Percentiles rank a stretch among this genome's conserved stretches.
Conservation (phyloP, 1,140 invertebrate genomes). For the Temnothorax curvispinosus region DNA sequence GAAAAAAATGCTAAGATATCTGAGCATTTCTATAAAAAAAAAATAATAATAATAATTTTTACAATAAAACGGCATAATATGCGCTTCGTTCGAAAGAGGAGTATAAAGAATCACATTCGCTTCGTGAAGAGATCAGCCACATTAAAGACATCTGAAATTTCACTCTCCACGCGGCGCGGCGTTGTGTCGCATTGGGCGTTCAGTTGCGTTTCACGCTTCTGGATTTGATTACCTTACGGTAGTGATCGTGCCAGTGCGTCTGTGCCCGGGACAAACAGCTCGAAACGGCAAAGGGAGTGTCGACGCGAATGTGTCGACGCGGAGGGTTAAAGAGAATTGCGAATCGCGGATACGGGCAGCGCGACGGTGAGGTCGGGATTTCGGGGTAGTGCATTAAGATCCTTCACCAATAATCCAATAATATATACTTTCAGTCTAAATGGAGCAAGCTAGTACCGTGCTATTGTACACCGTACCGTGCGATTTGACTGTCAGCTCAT, state of each 20-base stretch:
- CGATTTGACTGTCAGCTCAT: slow-evolving; percentile 61
- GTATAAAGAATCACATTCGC: neutral
- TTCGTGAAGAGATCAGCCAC: slow-evolving; percentile 24
- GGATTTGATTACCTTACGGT: slow-evolving; percentile 66
- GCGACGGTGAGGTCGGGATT: slow-evolving; percentile 5
- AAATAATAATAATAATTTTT: too few relatives aligned
- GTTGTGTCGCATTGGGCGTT: slow-evolving; percentile 31
- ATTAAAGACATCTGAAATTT: slow-evolving; percentile 64
- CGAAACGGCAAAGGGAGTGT: slow-evolving; percentile 49
- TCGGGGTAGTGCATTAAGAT: slow-evolving; percentile 70
- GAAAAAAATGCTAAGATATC: neutral
- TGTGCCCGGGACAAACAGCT: slow-evolving; percentile 42
- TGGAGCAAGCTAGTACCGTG: slow-evolving; percentile 50
- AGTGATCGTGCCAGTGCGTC: neutral
- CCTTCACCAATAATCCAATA: slow-evolving; percentile 76
- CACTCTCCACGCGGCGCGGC: slow-evolving; percentile 42
- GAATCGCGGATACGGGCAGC: neutral
- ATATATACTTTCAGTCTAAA: slow-evolving; percentile 77
- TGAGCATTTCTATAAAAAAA: neutral
- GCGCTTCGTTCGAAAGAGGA: neutral
- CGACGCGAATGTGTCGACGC: slow-evolving; percentile 41
- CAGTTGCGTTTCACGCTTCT: slow-evolving; percentile 68
- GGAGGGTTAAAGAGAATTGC: slow-evolving; percentile 42
- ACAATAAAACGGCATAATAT: neutral
- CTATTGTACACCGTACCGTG: slow-evolving; percentile 46